A percentile compares a stretch with the other conserved stretches of the same genome.
phyloP scores from a whole-genome alignment of 2,797 vertebrate genomes.

The Rhynchonycteris naso region DNA sequence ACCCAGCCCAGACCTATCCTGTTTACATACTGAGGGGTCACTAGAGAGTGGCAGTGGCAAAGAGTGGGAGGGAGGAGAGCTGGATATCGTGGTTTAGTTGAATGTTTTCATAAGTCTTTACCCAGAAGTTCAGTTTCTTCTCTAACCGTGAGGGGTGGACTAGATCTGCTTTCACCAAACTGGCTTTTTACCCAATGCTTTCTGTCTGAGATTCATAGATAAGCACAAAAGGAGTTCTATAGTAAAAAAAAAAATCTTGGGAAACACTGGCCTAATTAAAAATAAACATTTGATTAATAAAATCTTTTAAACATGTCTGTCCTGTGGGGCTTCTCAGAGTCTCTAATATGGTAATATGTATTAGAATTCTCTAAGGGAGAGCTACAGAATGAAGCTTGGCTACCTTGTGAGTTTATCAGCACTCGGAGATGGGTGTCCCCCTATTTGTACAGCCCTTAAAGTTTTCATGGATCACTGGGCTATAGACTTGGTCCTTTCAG shows the following conservation, averaged over 20 bases:
- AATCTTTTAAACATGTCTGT: not conserved
- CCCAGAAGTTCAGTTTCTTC: not conserved
- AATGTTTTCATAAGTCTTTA: not conserved
- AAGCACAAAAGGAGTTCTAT: not conserved
- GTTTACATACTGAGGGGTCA: not conserved
- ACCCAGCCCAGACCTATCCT: not conserved
- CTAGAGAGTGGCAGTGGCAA: not conserved
- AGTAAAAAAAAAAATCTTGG: not conserved
- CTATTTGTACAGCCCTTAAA: not conserved
- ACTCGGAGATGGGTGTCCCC: not conserved
- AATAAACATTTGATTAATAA: conserved; percentile 5
- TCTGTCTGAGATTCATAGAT: not conserved
- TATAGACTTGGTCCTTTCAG: not conserved
- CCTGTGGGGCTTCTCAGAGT: not conserved
- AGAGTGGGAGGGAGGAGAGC: not conserved
- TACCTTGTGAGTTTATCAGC: not conserved
- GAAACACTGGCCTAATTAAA: conserved; percentile 39
- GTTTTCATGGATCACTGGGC: not conserved
- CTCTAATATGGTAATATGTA: not conserved
- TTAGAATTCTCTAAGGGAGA: not conserved
- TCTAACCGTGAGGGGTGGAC: not conserved
- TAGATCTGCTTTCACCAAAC: not conserved
- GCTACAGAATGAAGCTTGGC: not conserved
- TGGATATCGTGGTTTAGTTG: not conserved
- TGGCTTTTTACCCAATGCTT: not conserved